A percentile compares a stretch with the other conserved stretches of the same genome.
These are phyloP conservation scores for Drosophila melanosoma DNA, from an alignment of 2,888 invertebrate genomes.

Conservation along the genomic window DNA sequence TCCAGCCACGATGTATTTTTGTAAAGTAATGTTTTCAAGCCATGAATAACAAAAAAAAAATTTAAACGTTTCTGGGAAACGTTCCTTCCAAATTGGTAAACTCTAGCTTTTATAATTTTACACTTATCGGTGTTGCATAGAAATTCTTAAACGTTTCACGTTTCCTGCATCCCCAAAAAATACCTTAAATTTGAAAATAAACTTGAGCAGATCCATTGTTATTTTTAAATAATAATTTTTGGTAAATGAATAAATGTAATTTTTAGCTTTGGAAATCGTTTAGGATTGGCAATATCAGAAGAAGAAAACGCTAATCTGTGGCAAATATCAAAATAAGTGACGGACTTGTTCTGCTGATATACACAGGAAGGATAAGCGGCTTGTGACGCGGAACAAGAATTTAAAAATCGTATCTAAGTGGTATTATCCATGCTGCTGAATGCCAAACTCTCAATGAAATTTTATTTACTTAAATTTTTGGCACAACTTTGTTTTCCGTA, in stretches of 20 bases:
- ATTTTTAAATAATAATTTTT: too few relatives aligned
- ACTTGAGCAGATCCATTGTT: neutral
- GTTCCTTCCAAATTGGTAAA: neutral
- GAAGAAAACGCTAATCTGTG: neutral
- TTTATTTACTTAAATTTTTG: conserved; percentile 63
- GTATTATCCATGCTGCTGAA: conserved; percentile 12
- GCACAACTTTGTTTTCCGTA: conserved; percentile 64
- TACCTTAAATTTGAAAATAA: neutral
- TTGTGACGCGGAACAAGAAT: neutral
- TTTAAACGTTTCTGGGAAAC: neutral
- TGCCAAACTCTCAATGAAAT: conserved; percentile 47
- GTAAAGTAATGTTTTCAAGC: neutral
- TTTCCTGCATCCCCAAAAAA: neutral
- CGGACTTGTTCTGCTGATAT: neutral
- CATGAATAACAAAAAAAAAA: neutral
- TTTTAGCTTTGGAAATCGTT: neutral
- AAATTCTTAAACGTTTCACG: too few relatives aligned
- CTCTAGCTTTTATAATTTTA: neutral
- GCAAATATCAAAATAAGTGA: neutral
- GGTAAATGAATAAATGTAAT: too few relatives aligned
- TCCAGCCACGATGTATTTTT: conserved; percentile 9
- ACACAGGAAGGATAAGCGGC: too few relatives aligned
- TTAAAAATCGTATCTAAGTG: neutral
- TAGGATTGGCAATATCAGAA: neutral
- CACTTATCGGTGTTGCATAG: neutral